These are phyloP conservation scores for Takifugu bimaculatus DNA, from an alignment of 2,113 vertebrate species.

Conservation along the genomic window DNA sequence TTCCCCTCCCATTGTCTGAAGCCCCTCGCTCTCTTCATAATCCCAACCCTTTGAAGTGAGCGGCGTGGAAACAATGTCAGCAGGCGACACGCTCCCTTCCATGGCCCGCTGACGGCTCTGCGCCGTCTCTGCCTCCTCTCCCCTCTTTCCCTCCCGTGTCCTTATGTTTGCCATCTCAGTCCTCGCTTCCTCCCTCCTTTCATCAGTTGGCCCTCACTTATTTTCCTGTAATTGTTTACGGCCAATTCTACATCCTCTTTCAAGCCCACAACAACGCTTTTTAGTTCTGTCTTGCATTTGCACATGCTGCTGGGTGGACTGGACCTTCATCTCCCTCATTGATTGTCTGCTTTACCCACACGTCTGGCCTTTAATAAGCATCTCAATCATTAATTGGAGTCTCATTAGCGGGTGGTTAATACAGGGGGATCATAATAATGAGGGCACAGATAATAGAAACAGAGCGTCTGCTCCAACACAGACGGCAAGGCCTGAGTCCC, in stretches of 20 bases:
- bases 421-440: constrained; percentile 56
- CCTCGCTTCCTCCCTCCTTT: constrained; percentile 42
- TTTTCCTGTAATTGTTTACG: constrained; percentile 19
- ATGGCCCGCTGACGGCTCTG: constrained; percentile 63
- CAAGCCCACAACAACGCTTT: constrained; percentile 21
- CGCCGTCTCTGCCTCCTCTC: constrained; percentile 25
- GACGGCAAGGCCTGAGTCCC: constrained; percentile 24
- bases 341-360: constrained; percentile 16
- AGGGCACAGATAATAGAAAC: constrained; percentile 54
- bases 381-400: constrained; percentile 58
- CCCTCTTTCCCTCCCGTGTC: constrained; percentile 28
- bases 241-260: constrained; percentile 22
- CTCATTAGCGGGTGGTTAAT: constrained; percentile 60
- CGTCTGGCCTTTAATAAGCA: constrained; percentile 60
- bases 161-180: constrained; percentile 40
- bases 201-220: constrained; percentile 14
- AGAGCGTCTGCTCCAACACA: constrained; percentile 35
- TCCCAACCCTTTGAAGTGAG: constrained; percentile 75
- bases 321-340: constrained; percentile 8
- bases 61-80: constrained; percentile 74
- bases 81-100: constrained; percentile 62
- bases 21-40: constrained; percentile 70
- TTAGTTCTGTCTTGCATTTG: constrained; percentile 7
- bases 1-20: constrained; percentile 69
- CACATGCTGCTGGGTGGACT: constrained; percentile 19